Evolutionary conservation across 2,888 invertebrate genomes (phyloP).

Genomic region (Coenonympha glycerion): DNA sequence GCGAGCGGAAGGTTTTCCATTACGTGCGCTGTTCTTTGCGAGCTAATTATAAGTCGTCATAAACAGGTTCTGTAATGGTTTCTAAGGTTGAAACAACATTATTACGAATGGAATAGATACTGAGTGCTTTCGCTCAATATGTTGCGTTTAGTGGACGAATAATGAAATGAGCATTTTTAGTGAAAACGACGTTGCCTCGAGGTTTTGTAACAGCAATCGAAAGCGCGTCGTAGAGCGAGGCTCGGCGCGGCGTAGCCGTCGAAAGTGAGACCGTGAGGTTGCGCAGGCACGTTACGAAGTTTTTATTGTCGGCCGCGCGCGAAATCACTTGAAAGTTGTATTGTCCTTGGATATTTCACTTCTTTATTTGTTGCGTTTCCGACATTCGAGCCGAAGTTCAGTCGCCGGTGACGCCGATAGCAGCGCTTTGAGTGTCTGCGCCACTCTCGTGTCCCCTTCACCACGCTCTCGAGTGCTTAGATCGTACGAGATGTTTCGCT

Average conservation of each 20-base stretch:
- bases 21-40: slow-evolving; percentile 21
- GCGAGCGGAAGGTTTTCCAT: slow-evolving; percentile 43
- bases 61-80: slow-evolving; percentile 3
- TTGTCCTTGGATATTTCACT: slow-evolving; percentile 76
- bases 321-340: slow-evolving; percentile 76
- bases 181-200: slow-evolving; percentile 52
- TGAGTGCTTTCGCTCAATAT: slow-evolving; percentile 27
- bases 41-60: slow-evolving; percentile 2
- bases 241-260: slow-evolving; percentile 55
- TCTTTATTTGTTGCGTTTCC: slow-evolving; percentile 72
- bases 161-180: slow-evolving; percentile 50
- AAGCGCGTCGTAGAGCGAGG: slow-evolving; percentile 60
- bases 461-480: slow-evolving; percentile 43
- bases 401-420: slow-evolving; percentile 53
- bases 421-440: slow-evolving; percentile 48
- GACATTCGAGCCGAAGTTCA: slow-evolving; percentile 65
- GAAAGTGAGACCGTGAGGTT: slow-evolving; percentile 73
- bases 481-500: slow-evolving; percentile 33
- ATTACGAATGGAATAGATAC: slow-evolving; percentile 17
- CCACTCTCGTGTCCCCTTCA: slow-evolving; percentile 55
- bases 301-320: slow-evolving; percentile 74
- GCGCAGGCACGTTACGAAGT: slow-evolving; percentile 73
- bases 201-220: slow-evolving; percentile 68
- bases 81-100: slow-evolving; percentile 1
- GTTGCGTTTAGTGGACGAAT: slow-evolving; percentile 20